phyloP scores from a whole-genome alignment of 2,113 vertebrate genomes.

The Bothrops jararaca region DNA sequence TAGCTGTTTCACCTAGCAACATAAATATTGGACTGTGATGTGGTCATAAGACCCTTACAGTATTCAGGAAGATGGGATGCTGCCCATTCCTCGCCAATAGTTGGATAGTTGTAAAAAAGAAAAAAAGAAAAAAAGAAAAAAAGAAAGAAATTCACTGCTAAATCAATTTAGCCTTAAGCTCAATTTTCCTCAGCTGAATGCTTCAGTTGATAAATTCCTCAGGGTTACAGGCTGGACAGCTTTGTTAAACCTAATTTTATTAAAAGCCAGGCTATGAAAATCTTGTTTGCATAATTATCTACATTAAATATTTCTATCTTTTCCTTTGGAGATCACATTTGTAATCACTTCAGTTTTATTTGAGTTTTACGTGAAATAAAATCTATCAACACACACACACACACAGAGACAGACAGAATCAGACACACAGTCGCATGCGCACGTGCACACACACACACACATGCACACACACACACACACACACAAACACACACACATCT shows the following conservation, averaged over 20 bases:
- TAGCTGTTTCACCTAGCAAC: no score
- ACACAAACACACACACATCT: not conserved
- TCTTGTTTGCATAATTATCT: conserved; percentile 69
- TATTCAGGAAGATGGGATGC: not conserved
- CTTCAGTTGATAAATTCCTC: conserved; percentile 66
- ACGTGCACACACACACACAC: no score
- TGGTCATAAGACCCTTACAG: not conserved
- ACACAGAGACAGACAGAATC: not conserved
- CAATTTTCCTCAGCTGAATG: conserved; percentile 53
- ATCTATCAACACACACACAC: not conserved
- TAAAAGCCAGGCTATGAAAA: conserved; percentile 66
- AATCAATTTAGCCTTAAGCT: conserved; percentile 62
- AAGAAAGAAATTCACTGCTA: conserved; percentile 26
- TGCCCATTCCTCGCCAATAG: conserved; percentile 20
- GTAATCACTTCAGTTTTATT: conserved; percentile 41
- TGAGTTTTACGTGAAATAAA: conserved; percentile 12
- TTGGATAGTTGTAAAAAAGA: conserved; percentile 14
- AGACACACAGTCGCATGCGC: no score
- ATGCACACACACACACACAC: no score
- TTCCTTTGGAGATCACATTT: conserved; percentile 58
- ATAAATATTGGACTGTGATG: no score
- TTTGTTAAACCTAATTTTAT: conserved; percentile 71
- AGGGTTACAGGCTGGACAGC: conserved; percentile 48
- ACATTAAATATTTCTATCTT: conserved; percentile 67
- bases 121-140: no score